Percentiles rank a stretch among this genome's conserved stretches.
Conservation (phyloP, 2,888 invertebrate genomes). For the Amorpha juglandis region DNA sequence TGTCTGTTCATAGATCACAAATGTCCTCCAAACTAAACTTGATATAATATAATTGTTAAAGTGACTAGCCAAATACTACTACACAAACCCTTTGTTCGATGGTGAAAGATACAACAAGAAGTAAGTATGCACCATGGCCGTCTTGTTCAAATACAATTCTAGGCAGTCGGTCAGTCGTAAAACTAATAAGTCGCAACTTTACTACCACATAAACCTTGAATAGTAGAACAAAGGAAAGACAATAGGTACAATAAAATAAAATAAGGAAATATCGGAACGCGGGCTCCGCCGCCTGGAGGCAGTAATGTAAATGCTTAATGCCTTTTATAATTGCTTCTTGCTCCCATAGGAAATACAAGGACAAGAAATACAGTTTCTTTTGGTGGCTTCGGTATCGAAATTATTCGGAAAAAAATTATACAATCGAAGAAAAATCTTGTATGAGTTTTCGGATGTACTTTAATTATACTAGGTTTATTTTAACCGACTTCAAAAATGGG, state of each 20-base stretch:
- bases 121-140: too few species aligned
- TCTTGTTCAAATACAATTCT: too few species aligned
- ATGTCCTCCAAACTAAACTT: too few species aligned
- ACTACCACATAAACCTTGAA: neutral
- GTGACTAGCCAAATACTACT: too few species aligned
- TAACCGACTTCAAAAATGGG: too few species aligned
- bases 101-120: too few species aligned
- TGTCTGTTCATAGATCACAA: too few species aligned
- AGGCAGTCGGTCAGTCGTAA: neutral
- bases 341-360: slow-evolving; percentile 42
- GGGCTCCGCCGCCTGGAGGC: neutral
- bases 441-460: too few species aligned
- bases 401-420: neutral
- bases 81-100: too few species aligned
- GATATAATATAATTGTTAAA: too few species aligned
- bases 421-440: neutral
- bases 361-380: slow-evolving; percentile 31
- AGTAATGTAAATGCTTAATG: slow-evolving; percentile 41
- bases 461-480: too few species aligned
- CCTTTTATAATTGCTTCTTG: slow-evolving; percentile 55
- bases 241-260: slow-evolving; percentile 4
- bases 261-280: neutral
- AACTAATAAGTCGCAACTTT: neutral
- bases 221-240: neutral
- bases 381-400: neutral